A percentile compares a stretch with the other conserved stretches of the same genome.
phyloP scores from a whole-genome alignment of 2,113 vertebrate species.

The Plotosus lineatus region DNA sequence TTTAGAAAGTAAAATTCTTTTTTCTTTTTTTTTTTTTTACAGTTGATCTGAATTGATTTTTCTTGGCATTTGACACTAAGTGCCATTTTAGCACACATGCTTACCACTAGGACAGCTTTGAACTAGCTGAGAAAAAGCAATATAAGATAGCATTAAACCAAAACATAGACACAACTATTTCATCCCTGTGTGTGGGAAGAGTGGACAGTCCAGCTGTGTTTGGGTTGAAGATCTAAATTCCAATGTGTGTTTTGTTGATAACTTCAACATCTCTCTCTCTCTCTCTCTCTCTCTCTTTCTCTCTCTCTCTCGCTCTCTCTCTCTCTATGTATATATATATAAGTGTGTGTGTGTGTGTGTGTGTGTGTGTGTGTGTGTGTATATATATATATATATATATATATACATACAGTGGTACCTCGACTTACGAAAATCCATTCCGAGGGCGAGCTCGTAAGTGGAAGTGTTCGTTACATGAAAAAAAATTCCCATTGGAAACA shows the following conservation, averaged over 20 bases:
- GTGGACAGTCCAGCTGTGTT: slow-evolving; percentile 59
- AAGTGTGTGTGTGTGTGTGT: background rate
- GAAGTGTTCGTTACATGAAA: too few relatives aligned
- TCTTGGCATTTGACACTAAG: background rate
- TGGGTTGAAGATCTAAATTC: slow-evolving; percentile 44
- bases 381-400: background rate
- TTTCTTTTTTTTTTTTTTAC: background rate
- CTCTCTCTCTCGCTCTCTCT: too few relatives aligned
- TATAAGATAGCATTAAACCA: background rate
- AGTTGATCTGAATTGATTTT: background rate
- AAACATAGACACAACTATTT: background rate
- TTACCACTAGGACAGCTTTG: background rate
- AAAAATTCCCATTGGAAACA: too few relatives aligned
- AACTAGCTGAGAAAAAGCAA: background rate
- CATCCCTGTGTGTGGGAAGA: slow-evolving; percentile 9
- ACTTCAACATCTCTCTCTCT: slow-evolving; percentile 23
- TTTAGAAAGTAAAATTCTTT: background rate
- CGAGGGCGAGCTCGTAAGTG: too few relatives aligned
- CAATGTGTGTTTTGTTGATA: slow-evolving; percentile 42
- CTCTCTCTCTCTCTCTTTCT: too few relatives aligned
- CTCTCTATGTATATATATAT: too few relatives aligned
- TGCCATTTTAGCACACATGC: background rate
- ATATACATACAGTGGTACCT: too few relatives aligned
- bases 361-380: background rate
- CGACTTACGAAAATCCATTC: too few relatives aligned